Base-by-base conservation (phyloP, 2,113 vertebrate genomes). In the Chamaetylas fuelleborni region DNA sequence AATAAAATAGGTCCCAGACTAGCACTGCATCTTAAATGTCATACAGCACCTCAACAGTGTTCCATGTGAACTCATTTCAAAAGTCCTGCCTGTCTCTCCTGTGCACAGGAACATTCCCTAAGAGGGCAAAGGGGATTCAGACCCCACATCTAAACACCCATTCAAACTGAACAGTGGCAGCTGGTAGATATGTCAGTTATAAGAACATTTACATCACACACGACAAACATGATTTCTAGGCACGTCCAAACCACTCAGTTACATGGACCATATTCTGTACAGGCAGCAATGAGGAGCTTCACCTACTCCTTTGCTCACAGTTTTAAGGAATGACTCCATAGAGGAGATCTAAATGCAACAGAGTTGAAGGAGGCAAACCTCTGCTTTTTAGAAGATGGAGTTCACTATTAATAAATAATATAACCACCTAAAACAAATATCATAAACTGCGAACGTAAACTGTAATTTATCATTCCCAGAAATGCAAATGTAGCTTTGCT, bases 181-280 rank as follows among this genome's bases (percentile, higher is more conserved):
- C 66, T 64, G 13, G 15, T 8, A 69, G 61, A 25, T 2, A 1
- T 18, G 43, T 19, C 26, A 48, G 11, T 36, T 57, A 1, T 0
- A 56, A n/a, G 36, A 82, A 60, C 29, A 36, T 22, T 33, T 3
- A 1, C 6, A 31, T 8, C 66, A 36, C 17, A 26, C 7, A 19
- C 31, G 19, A 76, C 38, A 48, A 64, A 60, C 18, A 6, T 11
- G 24, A 53, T 25, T 58, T 79, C 67, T 31, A 61, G 58, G 38
- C 56, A 54, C 20, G 24, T 11, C 50, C 65, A 80, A 74, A 54
- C 9, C n/a, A 77, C 6, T 6, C 5, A 40, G 26, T 25, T 28
- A 42, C 1, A 91, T 5, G 29, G 56, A 81, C 16, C 29, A 43
- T 29, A 12, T 2, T 61, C 40, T 42, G 17, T 9, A 33, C 0